These are phyloP conservation scores for Bembecia ichneumoniformis DNA, from an alignment of 2,888 invertebrate genomes.

Conservation along the genomic window DNA sequence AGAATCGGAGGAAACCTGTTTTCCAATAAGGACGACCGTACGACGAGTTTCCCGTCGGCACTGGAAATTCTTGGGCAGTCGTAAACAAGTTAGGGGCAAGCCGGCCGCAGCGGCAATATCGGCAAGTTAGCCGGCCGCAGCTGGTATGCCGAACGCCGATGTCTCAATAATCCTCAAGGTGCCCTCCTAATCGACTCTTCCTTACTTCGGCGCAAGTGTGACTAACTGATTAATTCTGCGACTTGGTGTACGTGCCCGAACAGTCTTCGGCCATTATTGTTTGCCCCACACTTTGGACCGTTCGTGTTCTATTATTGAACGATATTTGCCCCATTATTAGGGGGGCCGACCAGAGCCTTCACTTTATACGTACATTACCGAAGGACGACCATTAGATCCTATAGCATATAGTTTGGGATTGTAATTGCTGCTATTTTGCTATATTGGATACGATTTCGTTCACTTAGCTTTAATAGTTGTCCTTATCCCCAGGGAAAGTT, in stretches of 20 bases:
- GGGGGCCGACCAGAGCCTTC: slow-evolving; percentile 31
- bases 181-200: slow-evolving; percentile 70
- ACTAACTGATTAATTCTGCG: slow-evolving; percentile 70
- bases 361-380: slow-evolving; percentile 48
- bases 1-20: slow-evolving; percentile 36
- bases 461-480: slow-evolving; percentile 39
- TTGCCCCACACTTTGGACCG: slow-evolving; percentile 50
- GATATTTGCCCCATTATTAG: slow-evolving; percentile 61
- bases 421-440: slow-evolving; percentile 61
- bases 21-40: slow-evolving; percentile 60
- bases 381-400: slow-evolving; percentile 46
- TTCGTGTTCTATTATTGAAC: slow-evolving; percentile 55
- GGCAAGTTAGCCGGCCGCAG: slow-evolving; percentile 59
- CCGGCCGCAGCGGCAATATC: slow-evolving; percentile 57
- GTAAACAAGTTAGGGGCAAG: slow-evolving; percentile 59
- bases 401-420: slow-evolving; percentile 49
- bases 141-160: slow-evolving; percentile 55
- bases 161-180: slow-evolving; percentile 71
- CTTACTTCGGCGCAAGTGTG: slow-evolving; percentile 67
- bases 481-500: slow-evolving; percentile 20
- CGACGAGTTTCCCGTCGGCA: slow-evolving; percentile 47
- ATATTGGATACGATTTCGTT: slow-evolving; percentile 50
- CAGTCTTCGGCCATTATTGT: slow-evolving; percentile 53
- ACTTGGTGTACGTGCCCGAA: slow-evolving; percentile 53
- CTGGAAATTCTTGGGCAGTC: slow-evolving; percentile 58